Evolutionary conservation across 2,888 invertebrate genomes (phyloP).

Genomic region (Koerneria pararmatus): DNA sequence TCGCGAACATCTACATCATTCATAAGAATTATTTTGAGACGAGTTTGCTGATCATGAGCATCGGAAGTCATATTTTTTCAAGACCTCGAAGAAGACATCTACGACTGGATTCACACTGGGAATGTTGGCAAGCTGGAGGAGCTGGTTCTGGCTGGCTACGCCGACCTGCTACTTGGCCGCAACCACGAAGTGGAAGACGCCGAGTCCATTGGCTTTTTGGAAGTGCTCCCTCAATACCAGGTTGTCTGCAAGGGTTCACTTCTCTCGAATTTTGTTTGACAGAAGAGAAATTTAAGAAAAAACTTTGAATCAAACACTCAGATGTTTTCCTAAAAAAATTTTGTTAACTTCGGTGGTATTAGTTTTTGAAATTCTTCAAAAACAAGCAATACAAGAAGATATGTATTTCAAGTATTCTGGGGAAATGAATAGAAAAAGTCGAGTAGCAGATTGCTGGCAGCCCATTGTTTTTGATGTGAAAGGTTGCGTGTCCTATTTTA

Average conservation of each 20-base stretch:
- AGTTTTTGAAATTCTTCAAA: background rate
- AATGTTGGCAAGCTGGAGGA: conserved; percentile 86
- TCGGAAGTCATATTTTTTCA: conserved; percentile 22
- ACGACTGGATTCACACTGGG: conserved; percentile 65
- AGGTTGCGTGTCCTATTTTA: too few relatives aligned
- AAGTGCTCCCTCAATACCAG: conserved; percentile 78
- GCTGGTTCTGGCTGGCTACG: conserved; percentile 82
- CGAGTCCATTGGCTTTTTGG: conserved; percentile 72
- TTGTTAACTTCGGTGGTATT: background rate
- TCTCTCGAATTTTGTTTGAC: background rate
- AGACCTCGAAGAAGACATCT: conserved; percentile 61
- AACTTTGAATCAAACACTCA: too few relatives aligned
- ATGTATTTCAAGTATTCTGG: too few relatives aligned
- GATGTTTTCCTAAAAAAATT: background rate
- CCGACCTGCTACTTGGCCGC: conserved; percentile 73
- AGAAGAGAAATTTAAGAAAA: conserved; percentile 10
- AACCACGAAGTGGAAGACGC: conserved; percentile 63
- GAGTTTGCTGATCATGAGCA: background rate
- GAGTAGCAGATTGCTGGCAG: too few relatives aligned
- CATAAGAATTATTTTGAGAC: too few relatives aligned
- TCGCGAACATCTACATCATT: too few relatives aligned
- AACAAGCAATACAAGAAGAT: background rate
- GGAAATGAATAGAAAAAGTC: too few relatives aligned
- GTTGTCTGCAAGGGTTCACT: conserved; percentile 61
- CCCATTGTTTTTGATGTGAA: too few relatives aligned